Percentiles rank a stretch among this genome's conserved stretches.
Conservation (phyloP, 2,888 invertebrate species). For the Mesorhabditis spiculigera region DNA sequence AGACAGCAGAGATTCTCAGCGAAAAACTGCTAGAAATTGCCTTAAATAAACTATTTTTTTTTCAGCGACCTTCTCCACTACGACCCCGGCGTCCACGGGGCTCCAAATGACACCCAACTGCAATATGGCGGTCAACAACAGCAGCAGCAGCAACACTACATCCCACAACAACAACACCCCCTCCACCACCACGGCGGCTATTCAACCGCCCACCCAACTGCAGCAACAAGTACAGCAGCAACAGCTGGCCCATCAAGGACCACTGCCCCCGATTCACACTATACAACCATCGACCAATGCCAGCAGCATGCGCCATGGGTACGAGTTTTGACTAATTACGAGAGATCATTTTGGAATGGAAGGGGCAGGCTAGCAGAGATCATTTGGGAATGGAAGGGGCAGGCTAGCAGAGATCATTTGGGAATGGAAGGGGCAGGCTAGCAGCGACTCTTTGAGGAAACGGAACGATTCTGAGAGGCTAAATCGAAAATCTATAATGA, state of each 20-base stretch:
- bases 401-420: no score
- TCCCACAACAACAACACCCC: background rate
- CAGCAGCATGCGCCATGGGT: background rate
- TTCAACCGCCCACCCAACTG: background rate
- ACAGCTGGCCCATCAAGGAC: no score
- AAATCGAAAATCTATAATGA: no score
- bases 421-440: no score
- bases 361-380: no score
- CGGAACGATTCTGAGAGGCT: no score
- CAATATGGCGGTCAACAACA: background rate
- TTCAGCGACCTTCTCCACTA: slow-evolving; percentile 1
- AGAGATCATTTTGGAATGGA: no score
- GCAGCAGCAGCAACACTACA: background rate
- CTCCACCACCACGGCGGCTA: no score
- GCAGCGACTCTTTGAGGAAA: no score
- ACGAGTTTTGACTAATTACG: background rate
- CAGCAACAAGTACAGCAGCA: background rate
- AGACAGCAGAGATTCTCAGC: no score
- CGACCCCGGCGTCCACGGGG: background rate
- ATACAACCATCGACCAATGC: background rate
- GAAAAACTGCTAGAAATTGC: background rate
- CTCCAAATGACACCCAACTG: no score
- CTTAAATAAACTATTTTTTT: background rate
- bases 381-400: no score
- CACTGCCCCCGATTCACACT: background rate